These are phyloP conservation scores for Diuraphis noxia DNA, from an alignment of 1,140 invertebrate genomes.

Conservation along the genomic window DNA sequence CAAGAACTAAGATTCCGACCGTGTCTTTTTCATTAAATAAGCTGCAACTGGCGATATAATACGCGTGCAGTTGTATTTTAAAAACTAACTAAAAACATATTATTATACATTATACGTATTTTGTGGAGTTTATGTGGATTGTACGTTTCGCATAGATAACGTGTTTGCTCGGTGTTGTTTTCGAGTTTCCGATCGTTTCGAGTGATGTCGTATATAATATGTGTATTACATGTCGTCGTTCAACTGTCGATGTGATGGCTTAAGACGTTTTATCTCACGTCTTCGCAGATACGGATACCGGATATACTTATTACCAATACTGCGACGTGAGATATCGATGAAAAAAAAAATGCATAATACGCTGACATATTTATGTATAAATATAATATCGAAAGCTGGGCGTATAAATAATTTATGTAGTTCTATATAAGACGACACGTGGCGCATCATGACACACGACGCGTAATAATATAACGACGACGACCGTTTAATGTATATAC, in stretches of 20 bases:
- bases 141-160: background rate
- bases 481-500: background rate
- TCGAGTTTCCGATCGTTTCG: background rate
- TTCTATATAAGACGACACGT: background rate
- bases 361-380: background rate
- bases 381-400: background rate
- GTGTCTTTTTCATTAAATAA: too few relatives aligned
- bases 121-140: background rate
- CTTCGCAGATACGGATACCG: background rate
- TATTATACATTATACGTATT: background rate
- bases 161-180: background rate
- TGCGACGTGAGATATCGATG: background rate
- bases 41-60: too few relatives aligned
- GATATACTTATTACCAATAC: too few relatives aligned
- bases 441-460: background rate
- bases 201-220: too few relatives aligned
- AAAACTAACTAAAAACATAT: background rate
- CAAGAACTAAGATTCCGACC: too few relatives aligned
- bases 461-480: background rate
- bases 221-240: background rate
- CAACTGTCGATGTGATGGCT: background rate
- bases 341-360: background rate
- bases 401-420: slow-evolving; percentile 1
- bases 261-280: background rate
- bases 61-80: background rate